These are phyloP conservation scores for Zenarchopterus dispar DNA, from an alignment of 2,797 vertebrate genomes.

Conservation along the genomic window DNA sequence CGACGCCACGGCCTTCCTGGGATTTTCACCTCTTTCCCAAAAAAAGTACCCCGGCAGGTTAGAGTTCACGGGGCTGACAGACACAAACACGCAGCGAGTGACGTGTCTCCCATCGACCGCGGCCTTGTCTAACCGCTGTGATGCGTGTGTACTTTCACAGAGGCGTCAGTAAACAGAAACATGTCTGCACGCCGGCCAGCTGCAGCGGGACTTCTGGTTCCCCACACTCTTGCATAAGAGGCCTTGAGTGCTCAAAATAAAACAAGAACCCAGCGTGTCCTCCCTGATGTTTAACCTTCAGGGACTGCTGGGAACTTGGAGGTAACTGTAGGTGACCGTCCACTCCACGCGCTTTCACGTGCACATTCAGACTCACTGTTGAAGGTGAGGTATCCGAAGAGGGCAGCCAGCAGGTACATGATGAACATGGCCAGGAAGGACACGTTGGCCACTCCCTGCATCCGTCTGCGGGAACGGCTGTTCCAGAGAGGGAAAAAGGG, in stretches of 20 bases:
- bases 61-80: too few species aligned
- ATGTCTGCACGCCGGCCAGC: neutral
- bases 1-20: too few species aligned
- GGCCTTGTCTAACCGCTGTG: slow-evolving; percentile 43
- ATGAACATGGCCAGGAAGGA: slow-evolving; percentile 97
- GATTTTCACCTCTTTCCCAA: too few species aligned
- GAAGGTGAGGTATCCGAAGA: slow-evolving; percentile 98
- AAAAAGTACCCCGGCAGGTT: too few species aligned
- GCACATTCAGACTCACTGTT: slow-evolving; percentile 88
- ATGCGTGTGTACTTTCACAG: neutral
- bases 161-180: slow-evolving; percentile 30
- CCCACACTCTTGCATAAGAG: slow-evolving; percentile 58
- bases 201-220: slow-evolving; percentile 28
- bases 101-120: too few species aligned
- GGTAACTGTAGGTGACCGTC: too few species aligned
- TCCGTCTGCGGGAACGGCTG: slow-evolving; percentile 92
- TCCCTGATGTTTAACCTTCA: too few species aligned
- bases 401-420: slow-evolving; percentile 96
- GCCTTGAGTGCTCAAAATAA: slow-evolving; percentile 7
- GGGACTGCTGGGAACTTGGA: too few species aligned
- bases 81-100: too few species aligned
- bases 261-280: neutral
- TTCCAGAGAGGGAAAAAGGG: neutral
- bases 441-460: slow-evolving; percentile 96
- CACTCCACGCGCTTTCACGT: neutral